phyloP scores from a whole-genome alignment of 2,888 invertebrate genomes.

The Alentia gelatinosa region DNA sequence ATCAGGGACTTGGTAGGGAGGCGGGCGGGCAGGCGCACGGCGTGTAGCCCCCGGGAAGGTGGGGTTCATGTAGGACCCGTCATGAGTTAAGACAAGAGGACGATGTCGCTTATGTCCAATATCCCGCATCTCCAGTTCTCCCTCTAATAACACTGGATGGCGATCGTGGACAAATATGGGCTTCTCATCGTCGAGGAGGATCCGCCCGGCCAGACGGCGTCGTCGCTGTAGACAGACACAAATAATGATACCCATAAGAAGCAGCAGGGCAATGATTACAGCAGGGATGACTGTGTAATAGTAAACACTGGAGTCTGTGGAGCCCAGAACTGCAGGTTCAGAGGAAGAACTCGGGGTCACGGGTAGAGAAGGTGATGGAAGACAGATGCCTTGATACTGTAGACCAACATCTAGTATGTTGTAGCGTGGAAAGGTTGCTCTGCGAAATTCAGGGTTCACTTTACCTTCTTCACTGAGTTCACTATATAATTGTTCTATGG shows the following conservation, averaged over 20 bases:
- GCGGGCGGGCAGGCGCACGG: not conserved
- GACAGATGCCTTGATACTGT: constrained; percentile 62
- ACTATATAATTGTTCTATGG: constrained; percentile 56
- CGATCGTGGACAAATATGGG: constrained; percentile 70
- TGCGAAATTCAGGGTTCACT: not conserved
- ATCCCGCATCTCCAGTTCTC: constrained; percentile 70
- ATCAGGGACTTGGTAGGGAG: not conserved
- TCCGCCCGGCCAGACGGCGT: constrained; percentile 56
- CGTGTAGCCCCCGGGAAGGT: not conserved
- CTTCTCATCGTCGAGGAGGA: constrained; percentile 66
- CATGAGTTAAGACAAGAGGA: constrained; percentile 65
- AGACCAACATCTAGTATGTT: constrained; percentile 57
- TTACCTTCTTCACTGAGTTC: constrained; percentile 50
- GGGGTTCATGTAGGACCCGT: not conserved
- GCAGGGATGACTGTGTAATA: constrained; percentile 65
- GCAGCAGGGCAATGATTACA: constrained; percentile 63
- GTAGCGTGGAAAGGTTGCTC: constrained; percentile 56
- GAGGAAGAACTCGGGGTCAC: no score
- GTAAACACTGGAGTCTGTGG: constrained; percentile 59
- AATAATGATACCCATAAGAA: constrained; percentile 52
- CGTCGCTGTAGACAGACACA: constrained; percentile 57
- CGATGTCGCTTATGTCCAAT: constrained; percentile 66
- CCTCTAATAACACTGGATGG: constrained; percentile 72
- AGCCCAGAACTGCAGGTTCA: not conserved
- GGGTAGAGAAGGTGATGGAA: constrained; percentile 36